Evolutionary conservation across 2,113 vertebrate species (phyloP), one percentile per base, ranked within the genome.

Genomic region (Gymnogyps californianus): DNA sequence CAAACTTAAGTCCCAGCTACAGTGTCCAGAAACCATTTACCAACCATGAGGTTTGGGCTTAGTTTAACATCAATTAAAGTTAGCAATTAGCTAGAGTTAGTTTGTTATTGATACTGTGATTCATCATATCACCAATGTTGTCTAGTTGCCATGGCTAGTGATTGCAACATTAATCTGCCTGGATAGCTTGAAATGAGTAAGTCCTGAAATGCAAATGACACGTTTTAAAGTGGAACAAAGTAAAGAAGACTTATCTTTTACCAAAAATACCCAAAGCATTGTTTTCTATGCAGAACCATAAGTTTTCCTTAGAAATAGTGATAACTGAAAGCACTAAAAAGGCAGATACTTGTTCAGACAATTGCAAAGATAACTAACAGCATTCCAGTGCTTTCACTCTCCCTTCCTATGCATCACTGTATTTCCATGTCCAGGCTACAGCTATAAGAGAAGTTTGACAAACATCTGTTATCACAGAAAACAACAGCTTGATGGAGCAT

Each of bases 111-210:
- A 83, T 81, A 78, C 46, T 20, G 59, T 25, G 44, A 81, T 86
- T 66, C 75, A 58, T 67, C 38, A 11, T 83, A 36, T 38, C 70
- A 74, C 80, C 38, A 78, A 64, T 64, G 21, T 9, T 70, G 79
- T 71, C 89, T 74, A 91, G 77, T 83, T 93, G 85, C 81, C 51
- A 85, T 36, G 38, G 76, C 36, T 74, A 52, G 51, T 93, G 96
- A 97, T 46, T 84, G 44, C 19, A 94, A 51, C 64, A 95, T 91
- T 93, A 90, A 90, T 94, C 82, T 93, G 34, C 57, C 80, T 70
- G 31, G 31, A 6, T 40, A 86, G 77, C 84, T 94, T 90, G 47
- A 40, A 90, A 54, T 44, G n/a, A 57, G 7, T 49, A 24, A 85
- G 4, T 61, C 34, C 36, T 51, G 42, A 91, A 95, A 90, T 28